Base-by-base conservation (phyloP, 1,140 invertebrate genomes). In the Olivierus martensii region DNA sequence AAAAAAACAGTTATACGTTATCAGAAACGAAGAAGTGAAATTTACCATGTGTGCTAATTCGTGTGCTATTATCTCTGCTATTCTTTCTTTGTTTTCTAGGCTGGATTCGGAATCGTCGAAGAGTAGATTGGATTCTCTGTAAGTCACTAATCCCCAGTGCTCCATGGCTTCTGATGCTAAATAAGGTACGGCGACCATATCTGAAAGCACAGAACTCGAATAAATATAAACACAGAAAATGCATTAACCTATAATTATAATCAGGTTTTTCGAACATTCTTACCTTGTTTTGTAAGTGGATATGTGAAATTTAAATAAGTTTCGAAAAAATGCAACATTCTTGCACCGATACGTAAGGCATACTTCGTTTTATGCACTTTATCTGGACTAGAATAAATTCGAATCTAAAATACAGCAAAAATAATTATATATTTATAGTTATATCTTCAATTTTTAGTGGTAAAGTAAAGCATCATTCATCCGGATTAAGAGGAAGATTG, bases 161-260 rank as follows among this genome's bases (percentile, higher is more conserved):
- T 95, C 92, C 81, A 95, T 96, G 1, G 90, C 91, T 7, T 88
- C 89, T 1, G 84, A 81, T 73, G 87, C 87, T 66, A 84, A 70
- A 96, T 98, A 19, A 89, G 91, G 47, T 95, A 69, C 2, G 89
- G 92, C 75, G 94, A 98, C 4, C 87, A 84, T 59, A 96, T 89
- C 47, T 58, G 15, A 12, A 47, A 38, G 10, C 2, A 44, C 28
- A 28, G 28, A 28, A 28, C 4, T 1, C 4, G 4, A 28, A 28
- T 28, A 28, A 28, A 28, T 28, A 4, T 28, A 4, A 28, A 28
- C 9, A 3, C 2, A 28, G 9, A 28, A 28, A 28, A 28, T 28
- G 4, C 28, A 28, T 6, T 1, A 28, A 28, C 9, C 28, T 6
- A 2, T 28, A 28, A 28, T n/a, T n/a, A n/a, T n/a, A n/a, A n/a